These are phyloP conservation scores for Rostratula benghalensis DNA, from an alignment of 2,113 vertebrate species.

Conservation along the genomic window DNA sequence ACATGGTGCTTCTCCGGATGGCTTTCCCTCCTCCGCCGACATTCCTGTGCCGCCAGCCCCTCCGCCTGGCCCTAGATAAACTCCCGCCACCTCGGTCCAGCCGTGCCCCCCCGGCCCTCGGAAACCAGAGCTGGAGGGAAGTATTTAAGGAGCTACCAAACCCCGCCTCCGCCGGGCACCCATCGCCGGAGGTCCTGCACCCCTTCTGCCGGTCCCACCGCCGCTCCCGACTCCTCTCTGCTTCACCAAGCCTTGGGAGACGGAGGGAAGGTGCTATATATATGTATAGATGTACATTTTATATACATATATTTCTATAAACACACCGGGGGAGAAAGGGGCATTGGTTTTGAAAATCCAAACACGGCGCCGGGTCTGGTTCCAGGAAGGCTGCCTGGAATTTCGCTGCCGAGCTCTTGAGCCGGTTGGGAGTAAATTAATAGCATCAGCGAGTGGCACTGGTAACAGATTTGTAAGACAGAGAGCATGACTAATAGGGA, in stretches of 20 bases:
- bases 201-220: not conserved
- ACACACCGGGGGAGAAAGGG: not conserved
- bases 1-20: slow-evolving; percentile 15
- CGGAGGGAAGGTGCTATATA: not conserved
- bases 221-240: not conserved
- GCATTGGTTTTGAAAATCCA: not conserved
- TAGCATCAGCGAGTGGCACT: not conserved
- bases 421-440: not conserved
- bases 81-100: not conserved
- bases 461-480: not conserved
- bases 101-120: not conserved
- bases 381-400: slow-evolving; percentile 34
- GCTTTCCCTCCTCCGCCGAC: not conserved
- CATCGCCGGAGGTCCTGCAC: not conserved
- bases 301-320: no score
- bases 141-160: slow-evolving; percentile 30
- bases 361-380: not conserved
- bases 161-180: slow-evolving; percentile 51
- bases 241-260: not conserved
- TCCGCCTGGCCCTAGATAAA: not conserved
- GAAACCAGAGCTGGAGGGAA: not conserved
- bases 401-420: not conserved
- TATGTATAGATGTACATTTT: no score
- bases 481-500: slow-evolving; percentile 59
- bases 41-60: not conserved